These are phyloP conservation scores for Drosophila bipectinata DNA, from an alignment of 1,140 invertebrate genomes.

Conservation along the genomic window DNA sequence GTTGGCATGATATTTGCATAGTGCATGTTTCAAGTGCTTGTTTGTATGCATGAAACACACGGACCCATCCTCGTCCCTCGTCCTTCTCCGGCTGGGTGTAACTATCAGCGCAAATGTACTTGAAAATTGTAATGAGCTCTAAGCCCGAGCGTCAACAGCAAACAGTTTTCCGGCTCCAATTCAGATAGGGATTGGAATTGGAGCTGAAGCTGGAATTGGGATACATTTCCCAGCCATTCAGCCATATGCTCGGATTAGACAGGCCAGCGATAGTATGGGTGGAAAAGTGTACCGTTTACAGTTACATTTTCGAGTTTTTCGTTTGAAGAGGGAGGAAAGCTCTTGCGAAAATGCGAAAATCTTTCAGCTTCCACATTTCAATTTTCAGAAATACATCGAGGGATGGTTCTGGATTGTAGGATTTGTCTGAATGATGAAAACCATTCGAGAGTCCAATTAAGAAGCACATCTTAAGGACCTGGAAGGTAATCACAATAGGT, in stretches of 20 bases:
- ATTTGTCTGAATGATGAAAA: slow-evolving; percentile 6
- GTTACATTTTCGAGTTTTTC: slow-evolving; percentile 57
- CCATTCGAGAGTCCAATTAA: not conserved
- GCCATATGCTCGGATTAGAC: slow-evolving; percentile 75
- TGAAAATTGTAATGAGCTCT: slow-evolving; percentile 82
- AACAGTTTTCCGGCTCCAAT: slow-evolving; percentile 56
- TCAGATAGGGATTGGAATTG: not conserved
- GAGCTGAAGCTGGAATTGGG: slow-evolving; percentile 21
- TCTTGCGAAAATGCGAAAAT: slow-evolving; percentile 6
- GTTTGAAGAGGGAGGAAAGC: slow-evolving; percentile 31
- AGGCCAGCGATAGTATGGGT: slow-evolving; percentile 11
- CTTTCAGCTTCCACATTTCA: not conserved
- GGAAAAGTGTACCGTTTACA: slow-evolving; percentile 38
- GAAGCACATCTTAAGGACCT: not conserved
- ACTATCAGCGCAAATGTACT: slow-evolving; percentile 83
- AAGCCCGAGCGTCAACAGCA: slow-evolving; percentile 80
- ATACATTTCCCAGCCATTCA: slow-evolving; percentile 49
- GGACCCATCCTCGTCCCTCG: slow-evolving; percentile 3
- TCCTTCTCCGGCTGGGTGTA: slow-evolving; percentile 49
- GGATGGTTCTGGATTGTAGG: not conserved
- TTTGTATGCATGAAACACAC: slow-evolving; percentile 72
- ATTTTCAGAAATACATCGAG: not conserved
- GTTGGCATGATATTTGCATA: slow-evolving; percentile 70
- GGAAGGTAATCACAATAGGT: not conserved
- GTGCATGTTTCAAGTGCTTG: slow-evolving; percentile 79